A percentile compares a stretch with the other conserved stretches of the same genome.
phyloP scores from a whole-genome alignment of 2,797 vertebrate genomes.

The Huso huso region DNA sequence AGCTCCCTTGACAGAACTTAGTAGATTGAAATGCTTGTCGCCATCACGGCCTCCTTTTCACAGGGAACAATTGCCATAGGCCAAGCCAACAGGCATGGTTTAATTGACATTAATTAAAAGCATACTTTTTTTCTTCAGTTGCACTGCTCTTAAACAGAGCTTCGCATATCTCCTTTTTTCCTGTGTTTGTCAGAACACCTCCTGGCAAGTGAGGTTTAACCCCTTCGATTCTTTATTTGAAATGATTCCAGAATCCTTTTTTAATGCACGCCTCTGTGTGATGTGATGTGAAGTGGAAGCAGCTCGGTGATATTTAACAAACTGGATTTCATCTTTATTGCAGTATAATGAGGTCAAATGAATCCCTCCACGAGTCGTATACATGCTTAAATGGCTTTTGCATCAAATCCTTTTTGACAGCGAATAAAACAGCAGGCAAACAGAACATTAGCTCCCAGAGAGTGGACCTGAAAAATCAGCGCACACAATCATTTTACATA shows the following conservation, averaged over 20 bases:
- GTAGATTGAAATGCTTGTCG: constrained; percentile 99
- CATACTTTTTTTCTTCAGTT: constrained; percentile 98
- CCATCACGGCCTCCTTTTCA: constrained; percentile 95
- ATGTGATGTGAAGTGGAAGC: constrained; percentile 86
- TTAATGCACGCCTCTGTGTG: constrained; percentile 79
- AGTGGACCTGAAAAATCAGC: constrained; percentile 44
- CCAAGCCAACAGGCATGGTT: constrained; percentile 99
- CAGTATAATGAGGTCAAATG: constrained; percentile 99
- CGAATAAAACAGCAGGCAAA: constrained; percentile 89
- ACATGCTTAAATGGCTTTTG: constrained; percentile 90
- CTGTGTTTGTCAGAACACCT: constrained; percentile 91
- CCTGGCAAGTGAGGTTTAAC: constrained; percentile 89
- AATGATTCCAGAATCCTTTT: constrained; percentile 84
- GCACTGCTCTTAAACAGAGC: constrained; percentile 95
- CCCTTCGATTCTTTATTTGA: constrained; percentile 51
- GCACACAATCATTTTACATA: constrained; percentile 36
- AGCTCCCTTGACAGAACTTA: constrained; percentile 99
- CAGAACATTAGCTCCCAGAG: constrained; percentile 80
- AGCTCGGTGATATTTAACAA: constrained; percentile 96
- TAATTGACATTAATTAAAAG: constrained; percentile 99
- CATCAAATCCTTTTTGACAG: constrained; percentile 96
- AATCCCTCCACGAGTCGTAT: constrained; percentile 86
- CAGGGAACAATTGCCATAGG: constrained; percentile 98
- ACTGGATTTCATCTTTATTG: constrained; percentile 96
- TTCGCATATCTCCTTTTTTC: constrained; percentile 70